phyloP scores from a whole-genome alignment of 30 jellyfish, hydroid and myxozoan genomes.

The Aurelia sp. region DNA sequence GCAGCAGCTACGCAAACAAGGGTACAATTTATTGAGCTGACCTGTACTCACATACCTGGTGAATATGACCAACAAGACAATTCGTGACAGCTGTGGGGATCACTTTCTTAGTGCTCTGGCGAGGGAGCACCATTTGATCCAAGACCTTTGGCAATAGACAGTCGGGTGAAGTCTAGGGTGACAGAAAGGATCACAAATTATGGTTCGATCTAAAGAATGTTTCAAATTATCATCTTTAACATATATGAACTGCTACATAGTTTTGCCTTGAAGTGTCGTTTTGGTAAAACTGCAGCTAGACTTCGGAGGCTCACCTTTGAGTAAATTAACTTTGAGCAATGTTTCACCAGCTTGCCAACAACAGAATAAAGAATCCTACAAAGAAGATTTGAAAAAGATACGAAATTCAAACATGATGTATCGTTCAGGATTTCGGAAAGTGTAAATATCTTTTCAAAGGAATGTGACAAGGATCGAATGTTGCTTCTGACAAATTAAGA shows the following conservation, averaged over 20 bases:
- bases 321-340: constrained; percentile 71
- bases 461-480: too few species aligned
- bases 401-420: too few species aligned
- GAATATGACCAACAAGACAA: constrained; percentile 56
- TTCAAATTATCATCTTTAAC: too few species aligned
- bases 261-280: too few species aligned
- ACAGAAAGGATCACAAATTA: not conserved
- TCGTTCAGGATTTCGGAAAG: too few species aligned
- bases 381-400: too few species aligned
- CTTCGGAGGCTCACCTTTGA: constrained; percentile 42
- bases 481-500: too few species aligned
- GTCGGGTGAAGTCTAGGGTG: constrained; percentile 74
- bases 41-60: constrained; percentile 38
- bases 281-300: too few species aligned
- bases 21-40: not conserved
- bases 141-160: constrained; percentile 80
- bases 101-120: constrained; percentile 58
- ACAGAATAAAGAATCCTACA: constrained; percentile 43
- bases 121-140: constrained; percentile 79
- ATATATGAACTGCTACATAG: too few species aligned
- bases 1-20: not conserved
- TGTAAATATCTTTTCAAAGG: too few species aligned
- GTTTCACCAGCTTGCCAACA: constrained; percentile 68
- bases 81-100: constrained; percentile 52
- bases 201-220: too few species aligned